Evolutionary conservation across 2,888 invertebrate genomes (phyloP), one percentile per base, ranked within the genome.

Genomic region (Tetragonula carbonaria): DNA sequence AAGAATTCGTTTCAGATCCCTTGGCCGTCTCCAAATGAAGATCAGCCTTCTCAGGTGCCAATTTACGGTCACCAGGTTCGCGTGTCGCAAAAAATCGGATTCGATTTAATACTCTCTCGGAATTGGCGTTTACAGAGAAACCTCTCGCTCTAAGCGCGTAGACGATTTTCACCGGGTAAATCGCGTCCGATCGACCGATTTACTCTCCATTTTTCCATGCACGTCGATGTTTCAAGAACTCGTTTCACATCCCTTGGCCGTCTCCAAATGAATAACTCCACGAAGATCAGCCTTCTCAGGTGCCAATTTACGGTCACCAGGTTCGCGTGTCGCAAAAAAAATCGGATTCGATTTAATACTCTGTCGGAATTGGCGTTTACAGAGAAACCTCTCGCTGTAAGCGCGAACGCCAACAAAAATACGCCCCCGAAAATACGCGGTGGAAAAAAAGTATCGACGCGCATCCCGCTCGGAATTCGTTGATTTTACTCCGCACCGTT

Each of bases 161-260:
- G 79, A 63, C 81, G 80, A 87, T 80, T 87, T 76, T 81, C 65
- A 81, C 78, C 33, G 62, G 77, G 79, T 86, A 82, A 87, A 45
- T 45, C 87, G 86, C 88, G 84, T 71, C 86, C 74, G 90, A 90
- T 91, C 88, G 86, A 91, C 88, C 87, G 80, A 82, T 87, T 90
- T 87, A 88, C 86, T 80, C 85, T 67, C 62, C 74, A 89, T 88
- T 85, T 85, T 88, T 83, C 83, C 70, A 74, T 80, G 81, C 80
- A 82, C 84, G 83, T 85, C 83, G 76, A 86, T 86, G 77, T 79
- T 83, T 50, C 62, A 21, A 62, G 68, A 67, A 59, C 71, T 68
- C 74, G 86, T 68, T 33, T 33, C 71, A 57, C 66, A 65, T 59
- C n/a, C 23, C n/a, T 62, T 28, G 14, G 2, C n/a, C 57, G n/a